Conservation (phyloP, 2,113 vertebrate species). For the Xiphophorus maculatus region DNA sequence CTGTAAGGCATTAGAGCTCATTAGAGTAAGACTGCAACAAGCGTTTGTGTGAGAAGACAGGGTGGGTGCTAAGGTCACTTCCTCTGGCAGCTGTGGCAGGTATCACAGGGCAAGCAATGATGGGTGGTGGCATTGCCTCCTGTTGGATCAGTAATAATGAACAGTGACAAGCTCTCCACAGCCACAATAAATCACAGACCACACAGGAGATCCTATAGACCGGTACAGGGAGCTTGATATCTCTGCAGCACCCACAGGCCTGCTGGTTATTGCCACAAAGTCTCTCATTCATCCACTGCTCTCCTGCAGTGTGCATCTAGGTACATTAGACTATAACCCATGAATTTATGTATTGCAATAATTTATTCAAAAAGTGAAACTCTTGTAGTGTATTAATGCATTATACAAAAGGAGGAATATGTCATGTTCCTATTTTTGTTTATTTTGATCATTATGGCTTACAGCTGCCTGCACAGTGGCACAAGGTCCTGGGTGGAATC, state of each 20-base stretch:
- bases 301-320: slow-evolving; percentile 7
- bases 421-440: background rate
- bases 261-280: slow-evolving; percentile 23
- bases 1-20: slow-evolving; percentile 59
- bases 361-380: background rate
- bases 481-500: background rate
- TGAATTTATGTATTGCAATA: background rate
- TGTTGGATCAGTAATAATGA: slow-evolving; percentile 78
- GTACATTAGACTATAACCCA: background rate
- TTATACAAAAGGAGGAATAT: background rate
- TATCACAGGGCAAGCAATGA: slow-evolving; percentile 67
- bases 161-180: slow-evolving; percentile 74
- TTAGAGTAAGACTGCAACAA: slow-evolving; percentile 46
- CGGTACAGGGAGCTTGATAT: slow-evolving; percentile 48
- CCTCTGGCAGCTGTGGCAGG: slow-evolving; percentile 67
- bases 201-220: slow-evolving; percentile 51
- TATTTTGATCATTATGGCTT: background rate
- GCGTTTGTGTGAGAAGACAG: slow-evolving; percentile 66
- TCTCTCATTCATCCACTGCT: slow-evolving; percentile 45
- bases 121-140: slow-evolving; percentile 69
- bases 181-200: slow-evolving; percentile 72
- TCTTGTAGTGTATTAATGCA: background rate
- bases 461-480: background rate
- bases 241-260: slow-evolving; percentile 34
- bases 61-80: slow-evolving; percentile 77